Conservation (phyloP, 2,113 vertebrate species). For the Rhodinocichla rosea region DNA sequence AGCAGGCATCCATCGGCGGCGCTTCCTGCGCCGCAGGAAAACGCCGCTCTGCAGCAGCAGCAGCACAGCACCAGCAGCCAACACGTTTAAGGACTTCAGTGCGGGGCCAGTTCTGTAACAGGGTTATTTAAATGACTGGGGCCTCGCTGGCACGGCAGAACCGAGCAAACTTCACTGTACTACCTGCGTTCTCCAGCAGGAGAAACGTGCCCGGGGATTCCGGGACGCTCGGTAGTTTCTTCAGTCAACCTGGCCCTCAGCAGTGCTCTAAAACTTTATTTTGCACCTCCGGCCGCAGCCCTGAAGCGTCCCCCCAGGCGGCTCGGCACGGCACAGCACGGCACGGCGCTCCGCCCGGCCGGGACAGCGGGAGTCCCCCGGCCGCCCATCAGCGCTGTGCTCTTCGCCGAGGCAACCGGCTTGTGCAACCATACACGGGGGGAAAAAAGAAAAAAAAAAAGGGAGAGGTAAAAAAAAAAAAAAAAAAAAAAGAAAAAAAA, state of each 20-base stretch:
- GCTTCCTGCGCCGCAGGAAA: neutral
- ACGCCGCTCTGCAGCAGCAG: neutral
- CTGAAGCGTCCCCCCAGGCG: neutral
- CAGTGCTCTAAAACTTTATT: neutral
- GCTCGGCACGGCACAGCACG: fast-evolving
- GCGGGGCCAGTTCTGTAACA: neutral
- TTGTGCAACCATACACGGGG: slow-evolving; percentile 40
- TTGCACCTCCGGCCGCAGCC: neutral
- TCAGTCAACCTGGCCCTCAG: neutral
- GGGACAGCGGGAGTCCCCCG: neutral
- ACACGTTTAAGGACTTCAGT: neutral
- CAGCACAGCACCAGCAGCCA: neutral
- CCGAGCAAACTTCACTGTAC: neutral
- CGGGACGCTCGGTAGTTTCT: neutral
- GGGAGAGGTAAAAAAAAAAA: neutral
- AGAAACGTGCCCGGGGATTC: neutral
- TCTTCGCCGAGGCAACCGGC: slow-evolving; percentile 57
- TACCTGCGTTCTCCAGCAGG: neutral
- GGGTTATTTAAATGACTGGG: neutral
- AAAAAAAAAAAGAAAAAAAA: neutral
- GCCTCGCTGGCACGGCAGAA: neutral
- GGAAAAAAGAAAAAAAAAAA: neutral
- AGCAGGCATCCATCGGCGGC: neutral
- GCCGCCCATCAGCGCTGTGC: slow-evolving; percentile 2
- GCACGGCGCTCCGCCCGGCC: neutral